Percentiles rank a stretch among this genome's conserved stretches.
phyloP scores from a whole-genome alignment of 2,888 invertebrate genomes.

The Selenia dentaria region DNA sequence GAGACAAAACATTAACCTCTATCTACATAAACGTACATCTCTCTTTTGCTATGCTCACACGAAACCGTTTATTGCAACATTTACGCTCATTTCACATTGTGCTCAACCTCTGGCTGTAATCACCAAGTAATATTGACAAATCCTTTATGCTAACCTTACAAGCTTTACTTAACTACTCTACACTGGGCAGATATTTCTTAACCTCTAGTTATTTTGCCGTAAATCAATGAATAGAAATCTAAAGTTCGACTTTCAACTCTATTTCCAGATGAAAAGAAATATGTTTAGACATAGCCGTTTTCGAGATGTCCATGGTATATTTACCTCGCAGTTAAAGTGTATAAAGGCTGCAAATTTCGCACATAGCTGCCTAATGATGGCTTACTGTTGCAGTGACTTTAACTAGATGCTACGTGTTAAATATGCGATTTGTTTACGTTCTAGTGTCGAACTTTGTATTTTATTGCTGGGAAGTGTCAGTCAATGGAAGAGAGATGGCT shows the following conservation, averaged over 20 bases:
- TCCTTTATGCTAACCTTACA: slow-evolving; percentile 8
- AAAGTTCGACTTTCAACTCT: slow-evolving; percentile 5
- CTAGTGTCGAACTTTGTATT: slow-evolving; percentile 8
- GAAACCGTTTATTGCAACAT: background rate
- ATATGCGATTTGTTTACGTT: slow-evolving; percentile 6
- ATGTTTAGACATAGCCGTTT: background rate
- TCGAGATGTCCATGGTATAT: background rate
- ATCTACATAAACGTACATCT: no score
- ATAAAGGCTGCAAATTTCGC: slow-evolving; percentile 13
- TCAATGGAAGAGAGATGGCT: background rate
- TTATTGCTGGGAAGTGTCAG: slow-evolving; percentile 7
- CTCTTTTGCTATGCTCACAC: no score
- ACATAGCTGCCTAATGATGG: slow-evolving; percentile 15
- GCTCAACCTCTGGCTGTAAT: background rate
- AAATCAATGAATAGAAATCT: slow-evolving; percentile 12
- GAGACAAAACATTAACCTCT: no score
- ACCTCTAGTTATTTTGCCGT: slow-evolving; percentile 13
- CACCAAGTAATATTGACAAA: slow-evolving; percentile 13
- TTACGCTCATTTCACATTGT: background rate
- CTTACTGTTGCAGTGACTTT: slow-evolving; percentile 10
- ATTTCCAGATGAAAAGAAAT: slow-evolving; percentile 1
- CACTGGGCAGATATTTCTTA: slow-evolving; percentile 11
- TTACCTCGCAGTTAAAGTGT: slow-evolving; percentile 4
- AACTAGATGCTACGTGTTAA: slow-evolving; percentile 8
- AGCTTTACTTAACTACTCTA: slow-evolving; percentile 7